phyloP scores from a whole-genome alignment of 2,888 invertebrate genomes.

The Monopis laevigella region DNA sequence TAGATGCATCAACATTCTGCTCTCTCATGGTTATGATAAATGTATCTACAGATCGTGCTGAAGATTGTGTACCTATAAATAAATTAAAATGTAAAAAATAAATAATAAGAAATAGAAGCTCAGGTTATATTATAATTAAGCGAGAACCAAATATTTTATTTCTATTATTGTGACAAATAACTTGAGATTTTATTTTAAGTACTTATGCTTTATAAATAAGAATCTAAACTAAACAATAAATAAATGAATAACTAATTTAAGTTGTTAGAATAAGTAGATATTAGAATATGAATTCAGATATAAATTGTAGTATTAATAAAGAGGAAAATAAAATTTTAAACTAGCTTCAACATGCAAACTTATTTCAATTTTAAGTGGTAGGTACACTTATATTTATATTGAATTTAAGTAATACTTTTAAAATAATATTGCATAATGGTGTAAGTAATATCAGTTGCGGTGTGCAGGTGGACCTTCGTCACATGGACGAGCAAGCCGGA shows the following conservation, averaged over 20 bases:
- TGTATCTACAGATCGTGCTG: constrained; percentile 9
- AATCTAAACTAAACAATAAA: no score
- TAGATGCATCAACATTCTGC: no score
- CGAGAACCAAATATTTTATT: no score
- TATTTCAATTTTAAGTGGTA: constrained; percentile 21
- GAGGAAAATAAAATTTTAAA: background rate
- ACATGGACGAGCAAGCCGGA: constrained; percentile 90
- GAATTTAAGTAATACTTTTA: constrained; percentile 11
- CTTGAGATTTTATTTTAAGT: background rate
- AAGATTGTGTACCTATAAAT: constrained; percentile 5
- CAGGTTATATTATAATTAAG: background rate
- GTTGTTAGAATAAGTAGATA: background rate
- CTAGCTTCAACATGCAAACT: no score
- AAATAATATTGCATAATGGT: no score
- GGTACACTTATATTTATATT: constrained; percentile 20
- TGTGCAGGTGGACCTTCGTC: constrained; percentile 87
- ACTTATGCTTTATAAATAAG: no score
- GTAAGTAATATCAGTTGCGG: no score
- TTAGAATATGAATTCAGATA: background rate
- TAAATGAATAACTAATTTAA: background rate
- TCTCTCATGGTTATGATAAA: no score
- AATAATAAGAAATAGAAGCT: background rate
- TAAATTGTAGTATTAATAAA: background rate
- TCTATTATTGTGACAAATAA: no score
- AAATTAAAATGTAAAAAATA: background rate